Evolutionary conservation across 2,113 vertebrate genomes (phyloP).

Genomic region (Eleginops maclovinus): DNA sequence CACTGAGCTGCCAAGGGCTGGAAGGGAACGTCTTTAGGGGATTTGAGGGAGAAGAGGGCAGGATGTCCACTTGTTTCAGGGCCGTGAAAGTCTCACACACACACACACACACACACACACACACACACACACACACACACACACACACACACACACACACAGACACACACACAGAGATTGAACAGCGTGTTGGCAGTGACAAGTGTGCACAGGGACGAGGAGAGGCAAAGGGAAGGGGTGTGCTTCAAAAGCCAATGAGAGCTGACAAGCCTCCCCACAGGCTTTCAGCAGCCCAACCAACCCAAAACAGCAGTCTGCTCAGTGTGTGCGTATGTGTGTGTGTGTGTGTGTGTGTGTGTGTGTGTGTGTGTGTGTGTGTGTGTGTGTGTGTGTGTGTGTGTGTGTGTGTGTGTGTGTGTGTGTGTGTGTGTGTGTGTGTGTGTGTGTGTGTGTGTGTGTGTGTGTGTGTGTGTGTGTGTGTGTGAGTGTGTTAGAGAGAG

Average conservation of each 20-base stretch:
- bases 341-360: neutral
- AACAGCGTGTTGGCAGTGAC: conserved; percentile 55
- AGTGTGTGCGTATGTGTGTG: neutral
- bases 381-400: neutral
- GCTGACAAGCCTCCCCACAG: conserved; percentile 49
- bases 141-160: conserved; percentile 29
- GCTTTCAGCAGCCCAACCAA: conserved; percentile 32
- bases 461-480: neutral
- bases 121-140: conserved; percentile 30
- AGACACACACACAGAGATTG: conserved; percentile 21
- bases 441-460: neutral
- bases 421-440: neutral
- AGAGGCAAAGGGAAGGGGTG: conserved; percentile 15
- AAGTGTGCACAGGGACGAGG: conserved; percentile 29
- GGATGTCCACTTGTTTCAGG: conserved; percentile 3
- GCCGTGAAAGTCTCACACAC: neutral
- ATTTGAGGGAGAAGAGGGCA: neutral
- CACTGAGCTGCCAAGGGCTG: neutral
- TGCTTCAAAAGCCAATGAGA: conserved; percentile 58
- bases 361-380: neutral
- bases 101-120: conserved; percentile 10
- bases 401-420: neutral
- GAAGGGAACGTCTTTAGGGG: too few relatives aligned
- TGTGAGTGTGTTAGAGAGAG: neutral
- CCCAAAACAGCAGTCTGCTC: conserved; percentile 2